Conservation (phyloP, 1,140 invertebrate genomes). For the Brachionus koreanus region DNA sequence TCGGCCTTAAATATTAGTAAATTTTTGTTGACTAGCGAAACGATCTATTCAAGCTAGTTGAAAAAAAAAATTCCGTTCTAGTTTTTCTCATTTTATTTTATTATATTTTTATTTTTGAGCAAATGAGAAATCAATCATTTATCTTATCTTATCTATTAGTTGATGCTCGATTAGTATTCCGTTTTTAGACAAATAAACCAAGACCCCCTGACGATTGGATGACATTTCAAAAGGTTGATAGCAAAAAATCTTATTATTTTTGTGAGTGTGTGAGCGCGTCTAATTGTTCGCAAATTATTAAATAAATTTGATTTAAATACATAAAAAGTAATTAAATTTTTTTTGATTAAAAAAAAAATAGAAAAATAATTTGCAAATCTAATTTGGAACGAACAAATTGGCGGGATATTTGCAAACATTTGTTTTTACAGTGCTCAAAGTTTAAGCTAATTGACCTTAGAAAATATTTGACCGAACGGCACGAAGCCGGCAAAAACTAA, state of each 20-base stretch:
- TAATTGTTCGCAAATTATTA: not conserved
- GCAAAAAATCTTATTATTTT: not conserved
- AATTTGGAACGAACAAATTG: not conserved
- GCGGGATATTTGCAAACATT: conserved; percentile 19
- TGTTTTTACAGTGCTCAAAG: not conserved
- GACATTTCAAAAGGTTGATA: not conserved
- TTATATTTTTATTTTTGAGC: not conserved
- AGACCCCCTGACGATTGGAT: not conserved
- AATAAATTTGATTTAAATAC: not conserved
- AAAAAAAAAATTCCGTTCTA: conserved; percentile 23
- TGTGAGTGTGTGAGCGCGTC: not conserved
- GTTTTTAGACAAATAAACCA: not conserved
- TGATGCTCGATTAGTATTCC: conserved; percentile 14
- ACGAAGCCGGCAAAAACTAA: not conserved
- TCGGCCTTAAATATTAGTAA: conserved; percentile 12
- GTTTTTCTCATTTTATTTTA: not conserved
- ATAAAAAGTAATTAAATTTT: not conserved
- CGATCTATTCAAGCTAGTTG: not conserved
- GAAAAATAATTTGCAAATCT: not conserved
- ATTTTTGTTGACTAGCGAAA: conserved; percentile 3
- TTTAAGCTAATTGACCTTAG: conserved; percentile 9
- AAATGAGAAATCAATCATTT: conserved; percentile 41
- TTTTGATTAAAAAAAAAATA: not conserved
- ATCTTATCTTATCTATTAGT: conserved; percentile 10
- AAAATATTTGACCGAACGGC: not conserved